Conservation (phyloP, 2,888 invertebrate species). For the Brachyopa scutellaris region DNA sequence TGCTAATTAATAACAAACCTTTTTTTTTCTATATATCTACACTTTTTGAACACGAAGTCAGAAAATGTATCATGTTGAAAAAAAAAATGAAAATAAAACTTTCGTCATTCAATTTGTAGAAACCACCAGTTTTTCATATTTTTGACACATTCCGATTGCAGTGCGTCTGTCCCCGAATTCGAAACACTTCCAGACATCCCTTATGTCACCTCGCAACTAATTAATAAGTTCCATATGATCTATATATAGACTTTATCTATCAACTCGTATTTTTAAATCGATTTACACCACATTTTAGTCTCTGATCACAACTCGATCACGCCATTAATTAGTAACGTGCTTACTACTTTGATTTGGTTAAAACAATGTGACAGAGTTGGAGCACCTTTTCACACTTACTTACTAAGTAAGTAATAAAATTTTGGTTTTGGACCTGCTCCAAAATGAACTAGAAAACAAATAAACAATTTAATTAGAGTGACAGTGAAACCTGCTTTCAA, state of each 20-base stretch:
- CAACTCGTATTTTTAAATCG: not conserved
- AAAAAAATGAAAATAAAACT: conserved; percentile 24
- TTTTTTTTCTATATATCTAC: not conserved
- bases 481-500: conserved; percentile 63
- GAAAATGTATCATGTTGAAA: conserved; percentile 8
- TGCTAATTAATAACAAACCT: conserved; percentile 32
- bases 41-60: not conserved
- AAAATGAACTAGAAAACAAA: conserved; percentile 50
- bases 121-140: not conserved
- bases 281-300: conserved; percentile 21
- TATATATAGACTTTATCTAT: conserved; percentile 13
- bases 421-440: conserved; percentile 23
- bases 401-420: conserved; percentile 53
- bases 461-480: conserved; percentile 48
- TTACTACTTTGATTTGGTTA: conserved; percentile 39
- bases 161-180: not conserved
- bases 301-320: conserved; percentile 65
- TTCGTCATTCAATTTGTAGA: conserved; percentile 40
- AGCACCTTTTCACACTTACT: conserved; percentile 46
- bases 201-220: conserved; percentile 5
- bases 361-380: conserved; percentile 46
- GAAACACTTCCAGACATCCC: not conserved
- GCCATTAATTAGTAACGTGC: conserved; percentile 59
- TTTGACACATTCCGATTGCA: not conserved
- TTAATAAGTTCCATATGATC: conserved; percentile 6